Evolutionary conservation across 1,140 invertebrate species (phyloP), one percentile per base, ranked within the genome.

Genomic region (Metaphire vulgaris): DNA sequence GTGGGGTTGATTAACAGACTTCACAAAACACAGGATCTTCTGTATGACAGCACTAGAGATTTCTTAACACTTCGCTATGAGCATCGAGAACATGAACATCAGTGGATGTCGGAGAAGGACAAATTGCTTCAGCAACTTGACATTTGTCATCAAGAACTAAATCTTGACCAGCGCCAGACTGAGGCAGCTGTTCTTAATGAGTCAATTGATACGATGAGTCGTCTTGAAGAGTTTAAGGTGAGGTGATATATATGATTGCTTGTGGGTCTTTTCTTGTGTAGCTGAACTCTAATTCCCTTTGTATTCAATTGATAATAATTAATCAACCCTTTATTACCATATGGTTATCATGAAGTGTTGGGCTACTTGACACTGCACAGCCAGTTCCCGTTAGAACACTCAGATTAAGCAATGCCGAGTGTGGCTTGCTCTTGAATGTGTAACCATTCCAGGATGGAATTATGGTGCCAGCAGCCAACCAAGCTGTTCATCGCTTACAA

Each of bases 31-130:
- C 86, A 87, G 76, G 85, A 87, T 75, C 77, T 87, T 21, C 76
- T 87, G 69, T 86, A 87, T 77, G 83, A 85, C 72, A 86, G 82
- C 74, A 87, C 86, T 2, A 84, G 85, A 79, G 85, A 87, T 74
- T 85, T 86, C 76, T 77, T 87, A 29, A 81, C 85, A 72, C 80
- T 83, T 65, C 75, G 85, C 34, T 85, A 84, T 77, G 82, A 84
- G 64, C 83, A 82, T 21, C 80, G 84, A 28, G 77, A 81, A n/a
- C 79, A 82, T 33, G 86, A 87, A 75, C 76, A 83, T 56, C 76
- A 81, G 21, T 87, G 86, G 86, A 86, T 87, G 83, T 81, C 80
- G n/a, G 85, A 87, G 80, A 87, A 87, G 74, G 85, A 86, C 74
- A 77, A 80, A 65, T 74, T 86, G n/a, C 78, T 79, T 34, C 78